phyloP scores from a whole-genome alignment of 23 tunicate genomes.

The Corella eumyota region DNA sequence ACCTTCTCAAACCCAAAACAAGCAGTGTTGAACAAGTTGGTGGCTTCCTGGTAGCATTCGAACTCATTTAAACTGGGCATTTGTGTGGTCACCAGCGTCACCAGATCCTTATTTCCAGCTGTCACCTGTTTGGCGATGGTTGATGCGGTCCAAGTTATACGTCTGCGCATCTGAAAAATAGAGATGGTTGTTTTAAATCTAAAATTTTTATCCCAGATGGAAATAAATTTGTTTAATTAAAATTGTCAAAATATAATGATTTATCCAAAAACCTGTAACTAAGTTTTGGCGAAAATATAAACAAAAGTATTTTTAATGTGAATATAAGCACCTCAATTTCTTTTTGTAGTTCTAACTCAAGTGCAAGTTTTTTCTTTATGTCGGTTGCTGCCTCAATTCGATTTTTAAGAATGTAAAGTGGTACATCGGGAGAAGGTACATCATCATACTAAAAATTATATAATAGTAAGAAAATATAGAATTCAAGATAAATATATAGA shows the following conservation, averaged over 20 bases:
- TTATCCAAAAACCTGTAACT: no score
- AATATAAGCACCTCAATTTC: constrained; percentile 61
- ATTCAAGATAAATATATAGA: constrained; percentile 1
- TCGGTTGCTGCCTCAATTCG: constrained; percentile 21
- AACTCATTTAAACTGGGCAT: constrained; percentile 28
- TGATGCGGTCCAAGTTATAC: constrained; percentile 27
- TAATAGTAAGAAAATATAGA: not conserved
- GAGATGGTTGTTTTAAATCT: no score
- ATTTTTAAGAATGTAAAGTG: constrained; percentile 34
- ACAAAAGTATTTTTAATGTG: no score
- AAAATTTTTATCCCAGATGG: no score
- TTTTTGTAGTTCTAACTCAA: constrained; percentile 18
- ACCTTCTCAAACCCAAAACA: constrained; percentile 74
- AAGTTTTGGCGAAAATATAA: no score
- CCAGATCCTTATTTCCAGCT: constrained; percentile 9
- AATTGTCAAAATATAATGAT: no score
- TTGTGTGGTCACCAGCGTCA: constrained; percentile 1
- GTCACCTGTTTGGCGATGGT: constrained; percentile 48
- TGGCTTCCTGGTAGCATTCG: constrained; percentile 49
- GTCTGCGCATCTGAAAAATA: constrained; percentile 44
- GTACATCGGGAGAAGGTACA: constrained; percentile 84
- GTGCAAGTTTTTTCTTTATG: constrained; percentile 5
- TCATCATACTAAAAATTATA: constrained; percentile 49
- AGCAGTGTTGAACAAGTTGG: constrained; percentile 33
- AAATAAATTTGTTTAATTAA: no score